phyloP scores from a whole-genome alignment of 2,113 vertebrate genomes.

The Calonectris borealis region DNA sequence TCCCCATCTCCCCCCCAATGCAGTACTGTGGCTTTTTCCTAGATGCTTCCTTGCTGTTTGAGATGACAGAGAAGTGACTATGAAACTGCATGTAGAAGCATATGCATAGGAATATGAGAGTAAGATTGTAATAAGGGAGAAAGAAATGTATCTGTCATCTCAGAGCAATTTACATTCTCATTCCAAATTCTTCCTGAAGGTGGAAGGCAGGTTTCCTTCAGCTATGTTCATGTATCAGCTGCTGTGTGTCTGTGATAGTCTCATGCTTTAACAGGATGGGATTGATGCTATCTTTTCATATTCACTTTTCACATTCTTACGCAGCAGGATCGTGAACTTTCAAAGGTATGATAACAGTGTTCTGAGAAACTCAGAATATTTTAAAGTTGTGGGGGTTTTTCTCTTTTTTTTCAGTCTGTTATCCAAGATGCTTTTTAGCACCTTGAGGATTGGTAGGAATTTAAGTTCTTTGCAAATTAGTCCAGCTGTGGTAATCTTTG shows the following conservation, averaged over 20 bases:
- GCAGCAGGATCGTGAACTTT: neutral
- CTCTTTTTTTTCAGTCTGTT: neutral
- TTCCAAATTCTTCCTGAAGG: neutral
- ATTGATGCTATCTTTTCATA: neutral
- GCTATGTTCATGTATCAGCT: rapidly evolving
- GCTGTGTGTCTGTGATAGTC: neutral
- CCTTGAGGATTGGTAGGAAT: neutral
- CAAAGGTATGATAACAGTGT: neutral
- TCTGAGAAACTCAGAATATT: neutral
- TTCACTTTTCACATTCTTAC: neutral
- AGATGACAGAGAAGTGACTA: rapidly evolving
- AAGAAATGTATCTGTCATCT: neutral
- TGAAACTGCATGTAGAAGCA: neutral
- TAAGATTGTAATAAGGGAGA: neutral
- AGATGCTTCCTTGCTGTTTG: neutral
- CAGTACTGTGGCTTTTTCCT: neutral
- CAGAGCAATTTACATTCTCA: neutral
- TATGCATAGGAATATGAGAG: neutral
- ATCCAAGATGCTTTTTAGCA: neutral
- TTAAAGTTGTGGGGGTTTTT: neutral
- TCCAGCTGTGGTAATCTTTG: neutral
- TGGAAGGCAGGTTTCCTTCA: neutral
- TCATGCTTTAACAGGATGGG: neutral
- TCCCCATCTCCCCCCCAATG: neutral
- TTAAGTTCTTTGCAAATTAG: neutral